A percentile compares a stretch with the other conserved stretches of the same genome.
These are phyloP conservation scores for Indicator indicator DNA, from an alignment of 2,113 vertebrate species.

Conservation along the genomic window DNA sequence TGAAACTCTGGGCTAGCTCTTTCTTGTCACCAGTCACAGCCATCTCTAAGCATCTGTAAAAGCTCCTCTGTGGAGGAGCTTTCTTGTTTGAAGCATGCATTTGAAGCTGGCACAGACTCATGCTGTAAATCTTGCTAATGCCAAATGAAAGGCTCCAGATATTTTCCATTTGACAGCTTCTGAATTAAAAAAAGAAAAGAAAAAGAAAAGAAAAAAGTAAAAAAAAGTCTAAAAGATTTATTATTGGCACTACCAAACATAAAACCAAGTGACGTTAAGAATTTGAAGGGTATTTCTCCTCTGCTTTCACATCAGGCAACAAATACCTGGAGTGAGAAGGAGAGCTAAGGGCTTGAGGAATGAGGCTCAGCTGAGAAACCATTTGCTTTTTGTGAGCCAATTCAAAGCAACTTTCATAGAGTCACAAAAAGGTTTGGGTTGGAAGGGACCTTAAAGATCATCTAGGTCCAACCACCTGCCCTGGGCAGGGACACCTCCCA, in stretches of 20 bases:
- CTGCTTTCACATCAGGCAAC: not conserved
- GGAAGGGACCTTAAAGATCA: too few relatives aligned
- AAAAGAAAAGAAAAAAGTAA: too few relatives aligned
- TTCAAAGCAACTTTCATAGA: not conserved
- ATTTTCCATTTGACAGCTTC: not conserved
- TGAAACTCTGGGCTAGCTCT: too few relatives aligned
- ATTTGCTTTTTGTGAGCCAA: not conserved
- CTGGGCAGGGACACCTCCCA: too few relatives aligned
- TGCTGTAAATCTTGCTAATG: not conserved
- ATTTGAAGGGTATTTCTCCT: not conserved
- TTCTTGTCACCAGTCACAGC: too few relatives aligned
- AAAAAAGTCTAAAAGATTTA: not conserved
- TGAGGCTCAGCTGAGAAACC: not conserved
- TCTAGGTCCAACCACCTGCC: too few relatives aligned
- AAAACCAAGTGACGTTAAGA: not conserved
- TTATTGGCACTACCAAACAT: not conserved
- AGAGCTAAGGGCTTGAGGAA: not conserved
- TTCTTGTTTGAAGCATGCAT: not conserved
- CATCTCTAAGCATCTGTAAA: too few relatives aligned
- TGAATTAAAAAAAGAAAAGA: not conserved
- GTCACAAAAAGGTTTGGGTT: too few relatives aligned
- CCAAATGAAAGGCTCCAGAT: not conserved
- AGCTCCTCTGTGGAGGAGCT: not conserved
- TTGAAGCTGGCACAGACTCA: rapidly evolving
- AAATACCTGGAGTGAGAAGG: not conserved